Conservation (phyloP, 2,888 invertebrate species). For the Drosophila ustulata region DNA sequence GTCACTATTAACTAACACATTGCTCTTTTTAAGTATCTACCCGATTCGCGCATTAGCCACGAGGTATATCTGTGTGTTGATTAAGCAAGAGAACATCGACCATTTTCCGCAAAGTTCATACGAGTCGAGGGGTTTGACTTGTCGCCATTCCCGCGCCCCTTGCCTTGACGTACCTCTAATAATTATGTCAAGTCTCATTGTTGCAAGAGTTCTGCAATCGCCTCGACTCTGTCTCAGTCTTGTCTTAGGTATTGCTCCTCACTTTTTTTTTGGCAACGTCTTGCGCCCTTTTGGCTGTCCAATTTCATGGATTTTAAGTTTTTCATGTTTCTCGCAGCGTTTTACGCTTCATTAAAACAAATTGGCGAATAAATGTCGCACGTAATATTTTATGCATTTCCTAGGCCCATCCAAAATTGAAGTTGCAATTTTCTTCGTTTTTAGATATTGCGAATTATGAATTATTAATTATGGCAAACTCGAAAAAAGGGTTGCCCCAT, state of each 20-base stretch:
- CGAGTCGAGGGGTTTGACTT: slow-evolving; percentile 18
- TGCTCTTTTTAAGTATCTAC: neutral
- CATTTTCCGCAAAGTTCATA: slow-evolving; percentile 19
- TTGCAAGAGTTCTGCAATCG: slow-evolving; percentile 25
- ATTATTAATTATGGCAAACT: slow-evolving; percentile 69
- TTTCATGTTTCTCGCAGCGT: slow-evolving; percentile 56
- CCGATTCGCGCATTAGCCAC: neutral
- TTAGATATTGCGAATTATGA: slow-evolving; percentile 67
- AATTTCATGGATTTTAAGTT: slow-evolving; percentile 72
- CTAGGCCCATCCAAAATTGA: slow-evolving; percentile 35
- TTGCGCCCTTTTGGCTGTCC: slow-evolving; percentile 31
- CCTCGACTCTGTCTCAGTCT: slow-evolving; percentile 1
- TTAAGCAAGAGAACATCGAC: slow-evolving; percentile 12
- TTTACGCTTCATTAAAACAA: slow-evolving; percentile 74
- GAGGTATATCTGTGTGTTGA: slow-evolving; percentile 26
- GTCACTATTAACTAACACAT: no score
- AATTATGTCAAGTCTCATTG: slow-evolving; percentile 74
- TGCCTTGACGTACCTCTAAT: slow-evolving; percentile 51
- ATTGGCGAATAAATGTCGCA: slow-evolving; percentile 54
- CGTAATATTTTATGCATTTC: slow-evolving; percentile 63
- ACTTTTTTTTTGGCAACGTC: slow-evolving; percentile 1
- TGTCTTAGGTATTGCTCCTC: neutral
- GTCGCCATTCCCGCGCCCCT: slow-evolving; percentile 10
- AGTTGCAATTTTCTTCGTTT: slow-evolving; percentile 32
- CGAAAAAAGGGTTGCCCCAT: slow-evolving; percentile 39